A percentile compares a stretch with the other conserved stretches of the same genome.
Conservation (phyloP, 2,797 vertebrate species). For the Gallirallus australis region DNA sequence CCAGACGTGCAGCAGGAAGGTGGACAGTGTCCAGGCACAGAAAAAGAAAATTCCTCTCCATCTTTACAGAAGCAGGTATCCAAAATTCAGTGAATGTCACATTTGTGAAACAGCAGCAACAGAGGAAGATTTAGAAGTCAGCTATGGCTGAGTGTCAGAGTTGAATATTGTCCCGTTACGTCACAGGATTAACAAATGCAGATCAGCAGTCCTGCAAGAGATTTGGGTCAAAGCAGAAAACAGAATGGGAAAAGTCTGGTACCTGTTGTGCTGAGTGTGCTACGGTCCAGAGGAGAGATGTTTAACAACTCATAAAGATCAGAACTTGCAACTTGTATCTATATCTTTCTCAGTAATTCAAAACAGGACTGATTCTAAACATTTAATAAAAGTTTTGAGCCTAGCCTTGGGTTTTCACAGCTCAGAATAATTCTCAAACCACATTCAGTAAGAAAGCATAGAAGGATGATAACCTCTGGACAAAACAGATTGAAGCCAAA, state of each 20-base stretch:
- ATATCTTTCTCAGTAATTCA: background rate
- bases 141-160: background rate
- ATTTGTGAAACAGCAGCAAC: background rate
- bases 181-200: background rate
- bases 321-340: background rate
- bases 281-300: background rate
- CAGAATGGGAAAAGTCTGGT: background rate
- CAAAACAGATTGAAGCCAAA: background rate
- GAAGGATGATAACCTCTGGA: background rate
- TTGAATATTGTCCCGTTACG: fast-evolving
- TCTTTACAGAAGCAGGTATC: background rate
- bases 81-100: background rate
- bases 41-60: background rate
- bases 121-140: background rate
- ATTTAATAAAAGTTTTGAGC: background rate
- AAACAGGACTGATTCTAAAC: background rate
- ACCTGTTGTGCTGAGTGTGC: background rate
- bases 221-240: background rate
- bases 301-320: background rate
- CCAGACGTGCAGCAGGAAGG: background rate
- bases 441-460: background rate
- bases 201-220: background rate
- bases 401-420: background rate
- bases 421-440: background rate
- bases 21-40: background rate